These are phyloP conservation scores for Mellivora capensis DNA, from an alignment of 2,113 vertebrate genomes.

Conservation along the genomic window DNA sequence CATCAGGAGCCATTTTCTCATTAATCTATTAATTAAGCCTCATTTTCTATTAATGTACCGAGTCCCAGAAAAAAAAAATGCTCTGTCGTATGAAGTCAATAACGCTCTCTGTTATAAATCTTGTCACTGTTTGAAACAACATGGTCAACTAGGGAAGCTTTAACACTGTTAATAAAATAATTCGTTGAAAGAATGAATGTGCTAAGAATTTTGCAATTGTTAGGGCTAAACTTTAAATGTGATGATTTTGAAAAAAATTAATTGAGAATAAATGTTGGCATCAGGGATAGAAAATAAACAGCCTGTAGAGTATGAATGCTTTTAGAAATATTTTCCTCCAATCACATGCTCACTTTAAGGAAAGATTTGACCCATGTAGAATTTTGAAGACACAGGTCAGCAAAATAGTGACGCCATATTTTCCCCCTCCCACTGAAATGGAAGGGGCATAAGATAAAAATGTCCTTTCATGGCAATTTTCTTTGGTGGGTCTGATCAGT, in stretches of 20 bases:
- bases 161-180: not conserved
- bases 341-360: not conserved
- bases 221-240: not conserved
- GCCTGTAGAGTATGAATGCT: not conserved
- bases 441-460: not conserved
- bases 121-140: not conserved
- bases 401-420: not conserved
- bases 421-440: not conserved
- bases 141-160: not conserved
- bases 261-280: not conserved
- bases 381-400: not conserved
- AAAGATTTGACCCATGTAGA: not conserved
- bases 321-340: not conserved
- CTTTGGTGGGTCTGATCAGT: not conserved
- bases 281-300: not conserved
- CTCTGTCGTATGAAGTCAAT: not conserved
- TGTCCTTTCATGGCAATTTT: not conserved
- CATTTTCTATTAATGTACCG: not conserved
- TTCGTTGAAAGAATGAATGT: not conserved
- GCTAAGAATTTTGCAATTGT: not conserved
- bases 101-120: constrained; percentile 4
- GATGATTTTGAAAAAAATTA: not conserved
- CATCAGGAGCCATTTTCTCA: not conserved
- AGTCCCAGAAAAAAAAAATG: not conserved
- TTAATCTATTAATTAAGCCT: no score